Evolutionary conservation across 2,113 vertebrate species (phyloP).

Genomic region (Trogon surrucura): DNA sequence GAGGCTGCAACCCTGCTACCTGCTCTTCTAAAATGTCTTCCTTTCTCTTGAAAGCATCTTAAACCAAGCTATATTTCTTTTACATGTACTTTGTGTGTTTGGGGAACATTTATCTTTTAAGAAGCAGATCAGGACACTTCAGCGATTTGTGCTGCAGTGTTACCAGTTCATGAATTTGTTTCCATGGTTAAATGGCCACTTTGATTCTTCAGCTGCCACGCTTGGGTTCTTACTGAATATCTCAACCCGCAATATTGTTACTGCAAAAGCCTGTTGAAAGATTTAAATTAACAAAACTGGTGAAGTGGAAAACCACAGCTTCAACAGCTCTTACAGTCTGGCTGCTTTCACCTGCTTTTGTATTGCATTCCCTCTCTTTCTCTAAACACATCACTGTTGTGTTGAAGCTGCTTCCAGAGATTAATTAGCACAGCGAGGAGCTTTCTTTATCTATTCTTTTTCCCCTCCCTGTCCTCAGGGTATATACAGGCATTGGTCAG

Average conservation of each 20-base stretch:
- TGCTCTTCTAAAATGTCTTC: background rate
- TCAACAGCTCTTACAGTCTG: background rate
- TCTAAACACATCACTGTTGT: background rate
- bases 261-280: background rate
- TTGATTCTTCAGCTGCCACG: background rate
- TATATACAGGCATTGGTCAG: background rate
- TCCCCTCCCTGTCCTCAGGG: background rate
- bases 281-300: conserved; percentile 1
- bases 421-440: conserved; percentile 20
- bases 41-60: background rate
- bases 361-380: background rate
- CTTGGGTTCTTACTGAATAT: background rate
- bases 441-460: background rate
- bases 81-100: background rate
- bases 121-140: background rate
- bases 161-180: background rate
- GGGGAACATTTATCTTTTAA: background rate
- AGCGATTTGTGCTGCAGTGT: background rate
- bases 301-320: conserved; percentile 5
- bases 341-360: background rate
- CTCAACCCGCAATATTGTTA: background rate
- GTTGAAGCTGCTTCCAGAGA: background rate
- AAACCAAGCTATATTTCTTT: background rate
- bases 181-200: background rate
- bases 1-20: background rate